A percentile compares a stretch with the other conserved stretches of the same genome.
Evolutionary conservation across 2,797 vertebrate species (phyloP).

Genomic region (Tokudaia tokunoshimensis): DNA sequence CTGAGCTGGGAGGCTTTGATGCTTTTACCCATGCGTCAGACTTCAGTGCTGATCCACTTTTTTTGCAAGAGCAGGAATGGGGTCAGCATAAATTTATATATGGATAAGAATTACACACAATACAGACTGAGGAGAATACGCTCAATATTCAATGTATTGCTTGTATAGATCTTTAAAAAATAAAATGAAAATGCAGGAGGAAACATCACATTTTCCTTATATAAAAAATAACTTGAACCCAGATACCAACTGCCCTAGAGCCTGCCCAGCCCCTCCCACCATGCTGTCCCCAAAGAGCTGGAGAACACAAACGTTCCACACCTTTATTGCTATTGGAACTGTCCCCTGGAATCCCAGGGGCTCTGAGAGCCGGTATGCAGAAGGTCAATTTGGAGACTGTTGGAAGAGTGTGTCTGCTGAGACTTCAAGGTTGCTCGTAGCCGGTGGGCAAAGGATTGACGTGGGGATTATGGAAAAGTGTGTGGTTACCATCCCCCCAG

Average conservation of each 20-base stretch:
- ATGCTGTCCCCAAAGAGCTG: accelerated
- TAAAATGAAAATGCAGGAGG: neutral
- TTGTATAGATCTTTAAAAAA: neutral
- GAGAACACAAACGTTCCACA: neutral
- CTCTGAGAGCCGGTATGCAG: conserved; percentile 91
- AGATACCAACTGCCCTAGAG: neutral
- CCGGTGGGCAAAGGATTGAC: conserved; percentile 92
- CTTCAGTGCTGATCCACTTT: neutral
- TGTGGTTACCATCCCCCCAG: conserved; percentile 95
- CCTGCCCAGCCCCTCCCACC: accelerated
- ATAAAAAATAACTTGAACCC: neutral
- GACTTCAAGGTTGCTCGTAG: conserved; percentile 88
- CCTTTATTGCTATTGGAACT: conserved; percentile 71
- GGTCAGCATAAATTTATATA: neutral
- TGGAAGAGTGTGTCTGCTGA: conserved; percentile 88
- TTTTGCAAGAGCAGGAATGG: neutral
- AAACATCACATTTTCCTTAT: neutral
- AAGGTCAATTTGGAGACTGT: conserved; percentile 91
- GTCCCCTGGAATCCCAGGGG: conserved; percentile 79
- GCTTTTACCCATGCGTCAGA: neutral
- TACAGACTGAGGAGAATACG: neutral
- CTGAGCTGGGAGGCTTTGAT: neutral
- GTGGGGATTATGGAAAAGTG: conserved; percentile 92
- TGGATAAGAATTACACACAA: neutral
- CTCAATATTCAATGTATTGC: neutral